Evolutionary conservation across 2,113 vertebrate genomes (phyloP).

Genomic region (Rhineura floridana): DNA sequence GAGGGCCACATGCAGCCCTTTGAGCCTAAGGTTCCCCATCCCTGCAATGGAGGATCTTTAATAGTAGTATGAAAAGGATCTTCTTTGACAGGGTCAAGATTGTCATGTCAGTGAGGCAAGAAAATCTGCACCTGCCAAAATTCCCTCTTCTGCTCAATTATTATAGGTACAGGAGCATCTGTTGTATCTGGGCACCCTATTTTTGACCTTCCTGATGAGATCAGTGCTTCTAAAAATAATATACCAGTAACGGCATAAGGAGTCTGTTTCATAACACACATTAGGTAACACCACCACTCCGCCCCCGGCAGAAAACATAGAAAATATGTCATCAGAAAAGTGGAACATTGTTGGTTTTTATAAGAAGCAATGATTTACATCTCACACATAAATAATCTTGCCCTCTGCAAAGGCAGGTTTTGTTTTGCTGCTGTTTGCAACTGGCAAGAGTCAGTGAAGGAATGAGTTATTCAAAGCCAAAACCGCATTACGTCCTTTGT

Average conservation of each 20-base stretch:
- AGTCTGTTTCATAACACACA: constrained; percentile 38
- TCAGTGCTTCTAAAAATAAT: constrained; percentile 39
- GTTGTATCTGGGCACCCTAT: not conserved
- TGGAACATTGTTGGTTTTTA: constrained; percentile 50
- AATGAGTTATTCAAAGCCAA: constrained; percentile 24
- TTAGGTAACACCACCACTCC: constrained; percentile 20
- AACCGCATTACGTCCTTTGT: constrained; percentile 24
- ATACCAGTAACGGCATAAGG: not conserved
- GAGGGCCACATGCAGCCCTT: no score
- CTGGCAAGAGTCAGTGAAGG: constrained; percentile 42
- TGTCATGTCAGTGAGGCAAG: not conserved
- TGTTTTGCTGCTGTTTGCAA: constrained; percentile 44
- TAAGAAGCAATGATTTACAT: constrained; percentile 44
- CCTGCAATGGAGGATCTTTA: not conserved
- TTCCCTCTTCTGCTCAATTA: not conserved
- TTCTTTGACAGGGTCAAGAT: not conserved
- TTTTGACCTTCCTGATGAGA: constrained; percentile 3
- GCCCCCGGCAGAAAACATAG: constrained; percentile 27
- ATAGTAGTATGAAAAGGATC: not conserved
- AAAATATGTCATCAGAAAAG: constrained; percentile 37
- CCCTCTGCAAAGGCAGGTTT: constrained; percentile 31
- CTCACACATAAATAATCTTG: constrained; percentile 40
- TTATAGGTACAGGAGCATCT: not conserved
- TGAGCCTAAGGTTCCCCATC: no score
- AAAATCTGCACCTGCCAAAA: not conserved